These are phyloP conservation scores for Theonella swinhoei DNA, from an alignment of 37 sponge, comb jelly and placozoan genomes.

Conservation along the genomic window DNA sequence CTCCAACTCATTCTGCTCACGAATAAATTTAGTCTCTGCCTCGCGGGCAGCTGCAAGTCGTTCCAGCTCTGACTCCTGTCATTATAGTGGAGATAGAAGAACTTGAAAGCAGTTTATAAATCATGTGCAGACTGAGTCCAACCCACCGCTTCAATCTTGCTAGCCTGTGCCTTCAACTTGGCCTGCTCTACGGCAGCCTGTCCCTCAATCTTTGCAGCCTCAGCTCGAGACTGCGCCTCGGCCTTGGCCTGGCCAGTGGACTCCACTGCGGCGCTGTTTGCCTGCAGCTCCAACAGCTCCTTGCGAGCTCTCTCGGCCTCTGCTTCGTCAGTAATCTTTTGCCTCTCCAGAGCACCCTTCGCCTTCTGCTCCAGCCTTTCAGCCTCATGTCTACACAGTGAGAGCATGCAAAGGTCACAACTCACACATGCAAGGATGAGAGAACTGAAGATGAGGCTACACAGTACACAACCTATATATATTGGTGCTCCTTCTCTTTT, in stretches of 20 bases:
- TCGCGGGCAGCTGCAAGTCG: conserved; percentile 90
- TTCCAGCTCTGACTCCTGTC: conserved; percentile 93
- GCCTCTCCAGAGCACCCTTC: conserved; percentile 95
- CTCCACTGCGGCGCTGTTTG: conserved; percentile 98
- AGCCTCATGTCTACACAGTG: conserved; percentile 93
- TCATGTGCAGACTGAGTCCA: no score
- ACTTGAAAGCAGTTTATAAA: no score
- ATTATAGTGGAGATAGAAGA: background rate
- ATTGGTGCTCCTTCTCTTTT: no score
- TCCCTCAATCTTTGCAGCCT: conserved; percentile 96
- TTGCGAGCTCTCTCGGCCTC: conserved; percentile 97
- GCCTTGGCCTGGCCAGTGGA: conserved; percentile 99
- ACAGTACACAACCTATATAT: no score
- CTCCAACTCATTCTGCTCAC: conserved; percentile 94
- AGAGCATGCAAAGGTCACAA: background rate
- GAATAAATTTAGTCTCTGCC: conserved; percentile 90
- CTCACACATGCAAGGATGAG: background rate
- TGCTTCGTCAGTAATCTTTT: conserved; percentile 99
- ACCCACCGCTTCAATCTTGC: conserved; percentile 95
- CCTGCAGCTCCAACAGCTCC: conserved; percentile 93
- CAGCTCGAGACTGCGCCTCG: conserved; percentile 98
- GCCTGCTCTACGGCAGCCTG: conserved; percentile 99
- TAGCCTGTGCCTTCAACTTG: conserved; percentile 91
- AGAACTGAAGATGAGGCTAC: background rate
- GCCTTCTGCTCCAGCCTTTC: conserved; percentile 98